These are phyloP conservation scores for Neodon shergylaensis DNA, from an alignment of 2,113 vertebrate species.

Conservation along the genomic window DNA sequence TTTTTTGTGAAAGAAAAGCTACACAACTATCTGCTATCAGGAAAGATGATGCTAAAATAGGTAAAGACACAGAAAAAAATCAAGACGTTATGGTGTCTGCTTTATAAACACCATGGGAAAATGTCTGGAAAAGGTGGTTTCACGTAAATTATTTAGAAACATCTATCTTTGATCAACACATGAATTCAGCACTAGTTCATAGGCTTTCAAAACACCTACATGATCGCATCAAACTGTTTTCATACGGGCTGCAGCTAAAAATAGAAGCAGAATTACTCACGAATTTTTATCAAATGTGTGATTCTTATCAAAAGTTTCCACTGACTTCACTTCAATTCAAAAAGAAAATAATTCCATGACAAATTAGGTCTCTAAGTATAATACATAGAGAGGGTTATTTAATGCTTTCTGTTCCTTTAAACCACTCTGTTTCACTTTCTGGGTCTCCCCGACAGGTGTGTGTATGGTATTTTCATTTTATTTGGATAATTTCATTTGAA, in stretches of 20 bases:
- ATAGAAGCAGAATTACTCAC: slow-evolving; percentile 50
- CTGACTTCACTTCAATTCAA: slow-evolving; percentile 49
- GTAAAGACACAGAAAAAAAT: not conserved
- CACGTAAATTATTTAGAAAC: slow-evolving; percentile 3
- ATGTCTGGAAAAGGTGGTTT: not conserved
- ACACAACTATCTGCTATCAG: not conserved
- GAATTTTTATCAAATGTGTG: slow-evolving; percentile 66
- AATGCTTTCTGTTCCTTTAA: slow-evolving; percentile 7
- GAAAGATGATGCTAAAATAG: not conserved
- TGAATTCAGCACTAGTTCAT: slow-evolving; percentile 27
- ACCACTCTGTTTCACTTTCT: not conserved
- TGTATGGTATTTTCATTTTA: slow-evolving; percentile 15
- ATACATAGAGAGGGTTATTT: not conserved
- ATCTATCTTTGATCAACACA: not conserved
- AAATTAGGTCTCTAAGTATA: slow-evolving; percentile 8
- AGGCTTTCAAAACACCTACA: slow-evolving; percentile 1
- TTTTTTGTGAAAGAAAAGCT: not conserved
- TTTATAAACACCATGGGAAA: not conserved
- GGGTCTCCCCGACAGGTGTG: not conserved
- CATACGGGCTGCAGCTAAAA: slow-evolving; percentile 43
- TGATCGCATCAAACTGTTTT: slow-evolving; percentile 34
- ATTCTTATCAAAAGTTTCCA: slow-evolving; percentile 74
- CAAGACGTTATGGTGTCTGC: not conserved
- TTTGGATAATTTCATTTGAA: slow-evolving; percentile 30
- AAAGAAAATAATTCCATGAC: slow-evolving; percentile 44